These are phyloP conservation scores for Nylanderia fulva DNA, from an alignment of 1,140 invertebrate genomes.

Conservation along the genomic window DNA sequence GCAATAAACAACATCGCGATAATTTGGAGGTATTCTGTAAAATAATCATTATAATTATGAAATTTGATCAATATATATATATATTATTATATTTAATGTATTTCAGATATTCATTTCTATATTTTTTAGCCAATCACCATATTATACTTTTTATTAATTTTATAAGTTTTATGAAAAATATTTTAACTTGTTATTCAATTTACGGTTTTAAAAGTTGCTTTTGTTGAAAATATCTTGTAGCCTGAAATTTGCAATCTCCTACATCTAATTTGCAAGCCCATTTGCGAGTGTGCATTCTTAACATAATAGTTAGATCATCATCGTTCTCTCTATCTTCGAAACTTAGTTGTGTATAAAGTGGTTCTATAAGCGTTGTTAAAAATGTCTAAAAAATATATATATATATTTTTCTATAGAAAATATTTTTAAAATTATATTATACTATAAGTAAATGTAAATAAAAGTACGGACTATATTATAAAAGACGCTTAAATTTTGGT, in stretches of 20 bases:
- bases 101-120: not conserved
- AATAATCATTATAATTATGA: not conserved
- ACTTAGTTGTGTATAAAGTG: slow-evolving; percentile 87
- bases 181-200: slow-evolving; percentile 10
- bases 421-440: not conserved
- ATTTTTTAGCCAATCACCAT: not conserved
- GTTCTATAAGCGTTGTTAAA: slow-evolving; percentile 86
- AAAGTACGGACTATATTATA: not conserved
- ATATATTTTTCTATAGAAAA: not conserved
- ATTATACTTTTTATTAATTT: not conserved
- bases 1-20: slow-evolving; percentile 85
- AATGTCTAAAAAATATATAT: slow-evolving; percentile 84
- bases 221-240: not conserved
- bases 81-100: slow-evolving; percentile 71
- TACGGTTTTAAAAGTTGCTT: not conserved
- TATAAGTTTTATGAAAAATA: not conserved
- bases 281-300: slow-evolving; percentile 55
- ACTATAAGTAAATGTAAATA: slow-evolving; percentile 6
- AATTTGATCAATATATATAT: slow-evolving; percentile 56
- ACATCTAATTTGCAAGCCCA: slow-evolving; percentile 86
- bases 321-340: slow-evolving; percentile 57
- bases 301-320: not conserved
- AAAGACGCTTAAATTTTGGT: not conserved
- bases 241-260: slow-evolving; percentile 81
- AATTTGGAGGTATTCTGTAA: slow-evolving; percentile 87